Evolutionary conservation across 2,113 vertebrate species (phyloP).

Genomic region (Opisthocomus hoazin): DNA sequence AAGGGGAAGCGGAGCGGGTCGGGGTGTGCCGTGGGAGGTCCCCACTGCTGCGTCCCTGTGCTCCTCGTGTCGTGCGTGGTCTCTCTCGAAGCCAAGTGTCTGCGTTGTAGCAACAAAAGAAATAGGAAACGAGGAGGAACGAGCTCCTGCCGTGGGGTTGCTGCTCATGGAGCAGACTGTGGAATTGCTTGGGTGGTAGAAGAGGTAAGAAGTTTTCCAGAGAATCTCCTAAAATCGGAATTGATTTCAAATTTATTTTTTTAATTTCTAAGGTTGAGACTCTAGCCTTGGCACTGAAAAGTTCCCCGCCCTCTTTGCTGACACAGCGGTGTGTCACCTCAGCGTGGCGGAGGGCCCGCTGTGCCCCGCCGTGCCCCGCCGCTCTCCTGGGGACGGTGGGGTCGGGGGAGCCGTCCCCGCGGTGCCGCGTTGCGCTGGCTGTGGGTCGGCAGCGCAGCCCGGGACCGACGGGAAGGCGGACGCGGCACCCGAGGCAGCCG

Average conservation of each 20-base stretch:
- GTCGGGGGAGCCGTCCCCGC: not conserved
- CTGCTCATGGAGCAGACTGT: not conserved
- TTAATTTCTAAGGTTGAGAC: not conserved
- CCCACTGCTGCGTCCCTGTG: not conserved
- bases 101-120: not conserved
- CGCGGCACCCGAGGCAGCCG: not conserved
- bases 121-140: not conserved
- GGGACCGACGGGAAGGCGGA: not conserved
- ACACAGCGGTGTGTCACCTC: not conserved
- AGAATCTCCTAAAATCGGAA: not conserved
- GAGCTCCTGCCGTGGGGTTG: not conserved
- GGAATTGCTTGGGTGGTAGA: not conserved
- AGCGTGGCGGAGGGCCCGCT: not conserved
- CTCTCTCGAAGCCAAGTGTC: not conserved
- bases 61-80: not conserved
- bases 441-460: fast-evolving
- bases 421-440: not conserved
- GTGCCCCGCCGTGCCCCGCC: too few species aligned
- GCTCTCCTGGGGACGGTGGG: not conserved
- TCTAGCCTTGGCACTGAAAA: not conserved
- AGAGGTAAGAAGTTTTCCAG: not conserved
- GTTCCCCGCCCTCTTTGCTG: not conserved
- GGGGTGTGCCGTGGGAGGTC: not conserved
- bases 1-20: not conserved
- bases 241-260: not conserved